Conservation (phyloP, 2,113 vertebrate genomes). For the Chunga burmeisteri region DNA sequence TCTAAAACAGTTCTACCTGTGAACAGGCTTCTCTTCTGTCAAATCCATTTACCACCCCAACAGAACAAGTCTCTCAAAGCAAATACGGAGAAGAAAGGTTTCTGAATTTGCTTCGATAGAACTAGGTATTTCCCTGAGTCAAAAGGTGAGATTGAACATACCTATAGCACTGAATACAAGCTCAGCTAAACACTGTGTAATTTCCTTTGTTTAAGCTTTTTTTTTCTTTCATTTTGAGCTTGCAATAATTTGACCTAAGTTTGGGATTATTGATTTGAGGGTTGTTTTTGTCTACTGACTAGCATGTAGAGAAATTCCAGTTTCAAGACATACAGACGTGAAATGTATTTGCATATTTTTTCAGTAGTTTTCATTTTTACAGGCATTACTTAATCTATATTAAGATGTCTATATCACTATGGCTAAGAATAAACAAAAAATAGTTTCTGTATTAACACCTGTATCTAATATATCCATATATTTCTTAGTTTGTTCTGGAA, state of each 20-base stretch:
- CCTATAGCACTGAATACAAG: background rate
- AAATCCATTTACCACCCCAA: conserved; percentile 67
- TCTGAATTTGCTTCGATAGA: conserved; percentile 20
- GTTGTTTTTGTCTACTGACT: background rate
- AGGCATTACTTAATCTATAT: background rate
- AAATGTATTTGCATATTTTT: background rate
- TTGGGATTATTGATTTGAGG: background rate
- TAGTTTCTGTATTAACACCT: background rate
- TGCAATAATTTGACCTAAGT: background rate
- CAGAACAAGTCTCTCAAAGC: conserved; percentile 59
- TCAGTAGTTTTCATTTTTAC: background rate
- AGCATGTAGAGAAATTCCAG: background rate
- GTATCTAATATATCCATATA: background rate
- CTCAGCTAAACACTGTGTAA: conserved; percentile 15
- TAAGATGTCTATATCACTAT: background rate
- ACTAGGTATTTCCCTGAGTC: conserved; percentile 18
- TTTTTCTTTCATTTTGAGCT: background rate
- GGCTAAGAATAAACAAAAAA: background rate
- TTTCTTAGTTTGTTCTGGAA: background rate
- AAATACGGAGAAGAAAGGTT: conserved; percentile 50
- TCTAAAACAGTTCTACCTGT: conserved; percentile 40
- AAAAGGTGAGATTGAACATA: conserved; percentile 7
- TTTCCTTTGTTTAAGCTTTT: background rate
- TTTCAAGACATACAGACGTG: background rate
- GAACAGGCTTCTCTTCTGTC: conserved; percentile 53